A percentile compares a stretch with the other conserved stretches of the same genome.
phyloP scores from a whole-genome alignment of 2,888 invertebrate species.

The Hirtodrosophila trivittata region DNA sequence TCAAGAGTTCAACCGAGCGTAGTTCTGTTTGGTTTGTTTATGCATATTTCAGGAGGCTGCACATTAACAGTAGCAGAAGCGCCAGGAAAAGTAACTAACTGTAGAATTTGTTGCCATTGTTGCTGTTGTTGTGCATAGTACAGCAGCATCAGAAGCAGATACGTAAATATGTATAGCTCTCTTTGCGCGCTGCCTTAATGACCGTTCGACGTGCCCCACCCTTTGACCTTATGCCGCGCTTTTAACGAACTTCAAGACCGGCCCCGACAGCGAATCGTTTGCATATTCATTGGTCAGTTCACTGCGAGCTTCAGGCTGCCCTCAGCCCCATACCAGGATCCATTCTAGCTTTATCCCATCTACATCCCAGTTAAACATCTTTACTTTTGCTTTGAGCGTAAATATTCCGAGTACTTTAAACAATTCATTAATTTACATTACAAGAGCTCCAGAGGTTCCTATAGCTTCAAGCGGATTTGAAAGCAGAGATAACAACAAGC shows the following conservation, averaged over 20 bases:
- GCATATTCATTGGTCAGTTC: slow-evolving; percentile 71
- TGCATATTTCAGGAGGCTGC: slow-evolving; percentile 62
- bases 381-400: slow-evolving; percentile 56
- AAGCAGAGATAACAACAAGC: slow-evolving; percentile 7
- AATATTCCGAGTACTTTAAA: slow-evolving; percentile 70
- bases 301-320: neutral
- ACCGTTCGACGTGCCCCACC: slow-evolving; percentile 48
- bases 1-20: slow-evolving; percentile 17
- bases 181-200: slow-evolving; percentile 59
- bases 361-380: slow-evolving; percentile 13
- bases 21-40: slow-evolving; percentile 66
- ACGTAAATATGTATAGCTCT: slow-evolving; percentile 38
- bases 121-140: too few species aligned
- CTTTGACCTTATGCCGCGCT: slow-evolving; percentile 60
- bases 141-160: slow-evolving; percentile 24
- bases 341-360: neutral
- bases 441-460: slow-evolving; percentile 29
- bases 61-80: slow-evolving; percentile 43
- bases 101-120: slow-evolving; percentile 34
- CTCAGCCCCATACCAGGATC: neutral
- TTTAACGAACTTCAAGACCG: slow-evolving; percentile 54
- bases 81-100: slow-evolving; percentile 18
- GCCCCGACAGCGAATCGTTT: slow-evolving; percentile 43
- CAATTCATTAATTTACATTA: slow-evolving; percentile 74
- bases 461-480: slow-evolving; percentile 15